Evolutionary conservation across 2,888 invertebrate species (phyloP), one percentile per base, ranked within the genome.

Genomic region (Mystacides longicornis): DNA sequence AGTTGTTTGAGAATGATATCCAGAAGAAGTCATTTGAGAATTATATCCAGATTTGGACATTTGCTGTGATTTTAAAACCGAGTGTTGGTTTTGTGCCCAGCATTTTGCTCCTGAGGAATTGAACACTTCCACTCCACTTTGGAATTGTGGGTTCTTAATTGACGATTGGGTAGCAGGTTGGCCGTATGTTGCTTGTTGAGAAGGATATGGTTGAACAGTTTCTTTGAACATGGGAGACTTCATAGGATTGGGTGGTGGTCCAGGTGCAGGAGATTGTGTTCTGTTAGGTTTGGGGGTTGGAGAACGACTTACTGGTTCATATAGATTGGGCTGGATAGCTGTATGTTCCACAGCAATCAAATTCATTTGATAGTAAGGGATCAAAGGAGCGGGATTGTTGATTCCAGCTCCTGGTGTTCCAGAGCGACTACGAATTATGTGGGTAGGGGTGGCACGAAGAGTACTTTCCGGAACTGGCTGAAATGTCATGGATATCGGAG

Each of bases 331-430:
- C 64, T 80, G 79, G 2, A 81, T 73, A 3, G 86, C 80, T 52
- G 71, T 65, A 65, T 81, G 81, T 65, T 84, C 81, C 45, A 83
- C 83, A n/a, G 83, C 79, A 27, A 86, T 82, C 62, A 89, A 74
- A 69, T 86, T 85, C 69, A 83, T 83, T 71, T 91, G 90, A 67
- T 91, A 91, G 64, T 81, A 82, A 7, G 90, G 90, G 62, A 91
- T 82, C 50, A 82, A 77, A 11, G 88, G 83, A 1, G 87, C 86
- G 22, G 89, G 86, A 69, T 85, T 85, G 66, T 87, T 87, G 56
- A 82, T 84, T n/a, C n/a, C n/a, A 71, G 81, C 70, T 65, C 85
- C 85, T 0, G 89, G 87, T 19, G 87, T 87, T 56, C 78, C 75
- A 3, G 87, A 79, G 54, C 86, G 75, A 60, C 75, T 75, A 49